Conservation (phyloP, 2,888 invertebrate genomes). For the Lithophane semibrunnea region DNA sequence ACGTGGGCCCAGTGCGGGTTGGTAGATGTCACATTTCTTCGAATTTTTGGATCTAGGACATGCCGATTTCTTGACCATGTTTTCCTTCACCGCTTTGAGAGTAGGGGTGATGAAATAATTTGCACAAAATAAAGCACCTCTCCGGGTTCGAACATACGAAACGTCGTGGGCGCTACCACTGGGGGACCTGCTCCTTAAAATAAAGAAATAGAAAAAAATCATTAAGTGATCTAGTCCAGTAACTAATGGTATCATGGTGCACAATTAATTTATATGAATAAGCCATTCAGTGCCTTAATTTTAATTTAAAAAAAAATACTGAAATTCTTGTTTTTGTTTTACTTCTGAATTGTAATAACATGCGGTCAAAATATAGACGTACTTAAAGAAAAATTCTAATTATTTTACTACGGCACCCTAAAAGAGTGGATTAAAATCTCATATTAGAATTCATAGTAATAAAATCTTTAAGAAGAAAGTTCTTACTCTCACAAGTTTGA, state of each 20-base stretch:
- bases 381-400: neutral
- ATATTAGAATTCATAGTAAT: constrained; percentile 57
- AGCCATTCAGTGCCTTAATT: neutral
- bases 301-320: neutral
- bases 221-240: neutral
- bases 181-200: neutral
- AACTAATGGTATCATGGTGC: too few species aligned
- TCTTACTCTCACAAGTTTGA: constrained; percentile 57
- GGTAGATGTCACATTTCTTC: neutral
- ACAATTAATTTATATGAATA: neutral
- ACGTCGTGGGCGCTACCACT: neutral
- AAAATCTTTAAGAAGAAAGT: constrained; percentile 59
- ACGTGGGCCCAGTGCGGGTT: neutral
- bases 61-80: neutral
- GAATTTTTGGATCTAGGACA: neutral
- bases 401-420: neutral
- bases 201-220: neutral
- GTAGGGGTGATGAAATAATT: neutral
- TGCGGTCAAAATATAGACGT: neutral
- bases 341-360: neutral
- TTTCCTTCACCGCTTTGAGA: neutral
- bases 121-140: neutral
- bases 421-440: constrained; percentile 45
- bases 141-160: neutral
- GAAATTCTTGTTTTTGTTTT: neutral